Percentiles rank a stretch among this genome's conserved stretches.
Evolutionary conservation across 2,888 invertebrate species (phyloP).

Genomic region (Synanthedon formicaeformis): DNA sequence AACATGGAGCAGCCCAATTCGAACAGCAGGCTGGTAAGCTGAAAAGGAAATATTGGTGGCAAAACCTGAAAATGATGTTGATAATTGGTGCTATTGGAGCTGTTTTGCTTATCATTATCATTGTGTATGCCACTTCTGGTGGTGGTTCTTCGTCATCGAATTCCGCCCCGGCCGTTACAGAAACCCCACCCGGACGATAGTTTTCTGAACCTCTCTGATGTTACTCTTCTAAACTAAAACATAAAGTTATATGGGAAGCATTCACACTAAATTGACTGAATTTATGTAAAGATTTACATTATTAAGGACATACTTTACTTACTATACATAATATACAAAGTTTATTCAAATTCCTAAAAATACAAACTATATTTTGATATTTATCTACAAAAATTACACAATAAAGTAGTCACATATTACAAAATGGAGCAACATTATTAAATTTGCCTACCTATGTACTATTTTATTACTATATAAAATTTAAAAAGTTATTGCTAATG

Average conservation of each 20-base stretch:
- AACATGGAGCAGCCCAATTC: slow-evolving; percentile 94
- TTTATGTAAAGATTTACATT: slow-evolving; percentile 5
- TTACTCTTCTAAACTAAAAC: slow-evolving; percentile 6
- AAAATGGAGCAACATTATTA: too few relatives aligned
- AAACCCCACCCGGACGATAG: slow-evolving; percentile 35
- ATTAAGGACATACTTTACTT: slow-evolving; percentile 18
- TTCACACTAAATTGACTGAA: slow-evolving; percentile 29
- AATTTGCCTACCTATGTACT: too few relatives aligned
- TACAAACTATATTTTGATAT: slow-evolving; percentile 11
- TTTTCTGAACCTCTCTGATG: slow-evolving; percentile 4
- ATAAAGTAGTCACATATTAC: not conserved
- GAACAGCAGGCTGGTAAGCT: slow-evolving; percentile 97
- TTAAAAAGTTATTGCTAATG: not conserved
- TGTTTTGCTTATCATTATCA: slow-evolving; percentile 84
- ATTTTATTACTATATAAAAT: too few relatives aligned
- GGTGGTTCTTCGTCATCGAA: slow-evolving; percentile 17
- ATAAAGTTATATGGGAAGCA: slow-evolving; percentile 11
- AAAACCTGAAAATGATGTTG: slow-evolving; percentile 97
- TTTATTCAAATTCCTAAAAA: not conserved
- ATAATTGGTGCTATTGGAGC: slow-evolving; percentile 89
- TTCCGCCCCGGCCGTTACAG: slow-evolving; percentile 11
- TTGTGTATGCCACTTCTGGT: slow-evolving; percentile 71
- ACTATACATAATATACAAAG: slow-evolving; percentile 6
- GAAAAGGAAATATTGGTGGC: slow-evolving; percentile 97
- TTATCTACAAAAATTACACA: slow-evolving; percentile 12